These are phyloP conservation scores for Sapayoa aenigma DNA, from an alignment of 2,113 vertebrate genomes.

Conservation along the genomic window DNA sequence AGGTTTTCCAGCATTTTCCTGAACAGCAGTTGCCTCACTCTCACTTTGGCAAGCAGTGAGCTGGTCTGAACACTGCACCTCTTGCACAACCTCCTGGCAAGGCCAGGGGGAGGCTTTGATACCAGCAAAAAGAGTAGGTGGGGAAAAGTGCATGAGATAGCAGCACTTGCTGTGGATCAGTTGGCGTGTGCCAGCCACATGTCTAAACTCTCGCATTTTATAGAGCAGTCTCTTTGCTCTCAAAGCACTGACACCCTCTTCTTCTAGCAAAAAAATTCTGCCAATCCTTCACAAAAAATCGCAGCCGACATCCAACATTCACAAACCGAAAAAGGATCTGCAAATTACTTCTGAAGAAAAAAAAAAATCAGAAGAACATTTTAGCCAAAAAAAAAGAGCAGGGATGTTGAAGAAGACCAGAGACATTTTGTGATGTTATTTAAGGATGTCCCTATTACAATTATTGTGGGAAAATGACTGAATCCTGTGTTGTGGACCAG, in stretches of 20 bases:
- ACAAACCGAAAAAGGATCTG: not conserved
- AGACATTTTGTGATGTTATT: not conserved
- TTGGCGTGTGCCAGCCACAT: not conserved
- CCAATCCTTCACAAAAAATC: not conserved
- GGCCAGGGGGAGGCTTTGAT: not conserved
- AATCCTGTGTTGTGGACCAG: not conserved
- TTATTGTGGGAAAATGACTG: not conserved
- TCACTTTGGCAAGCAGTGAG: not conserved
- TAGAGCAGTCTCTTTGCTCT: not conserved
- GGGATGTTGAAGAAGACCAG: not conserved
- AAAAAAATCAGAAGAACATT: not conserved
- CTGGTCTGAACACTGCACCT: not conserved
- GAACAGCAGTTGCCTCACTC: not conserved
- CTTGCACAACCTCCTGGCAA: not conserved
- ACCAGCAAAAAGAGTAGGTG: not conserved
- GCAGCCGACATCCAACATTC: not conserved
- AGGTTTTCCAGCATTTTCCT: not conserved
- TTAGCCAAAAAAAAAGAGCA: not conserved
- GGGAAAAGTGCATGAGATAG: not conserved
- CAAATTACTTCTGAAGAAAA: not conserved
- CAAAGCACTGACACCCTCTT: not conserved
- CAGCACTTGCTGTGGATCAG: not conserved
- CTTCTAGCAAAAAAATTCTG: not conserved
- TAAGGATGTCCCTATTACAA: not conserved
- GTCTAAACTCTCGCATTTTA: not conserved